Percentiles rank a stretch among this genome's conserved stretches.
These are phyloP conservation scores for Eupristina koningsbergeri DNA, from an alignment of 1,140 invertebrate genomes.

Conservation along the genomic window DNA sequence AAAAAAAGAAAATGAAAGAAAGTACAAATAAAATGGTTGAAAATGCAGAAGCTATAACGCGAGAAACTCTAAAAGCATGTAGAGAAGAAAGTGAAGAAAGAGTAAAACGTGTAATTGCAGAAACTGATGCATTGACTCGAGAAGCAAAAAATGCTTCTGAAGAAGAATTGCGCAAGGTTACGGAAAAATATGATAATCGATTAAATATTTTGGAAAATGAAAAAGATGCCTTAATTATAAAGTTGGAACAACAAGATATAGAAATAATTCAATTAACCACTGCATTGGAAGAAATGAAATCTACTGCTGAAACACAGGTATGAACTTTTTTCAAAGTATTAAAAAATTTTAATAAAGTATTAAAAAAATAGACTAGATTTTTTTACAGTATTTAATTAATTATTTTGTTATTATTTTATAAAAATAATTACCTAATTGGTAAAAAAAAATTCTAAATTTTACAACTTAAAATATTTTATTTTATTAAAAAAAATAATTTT, in stretches of 20 bases:
- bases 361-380: no score
- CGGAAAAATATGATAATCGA: conserved; percentile 60
- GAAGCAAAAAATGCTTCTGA: conserved; percentile 59
- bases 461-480: background rate
- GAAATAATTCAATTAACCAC: conserved; percentile 61
- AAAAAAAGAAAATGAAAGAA: conserved; percentile 59
- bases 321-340: background rate
- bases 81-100: conserved; percentile 64
- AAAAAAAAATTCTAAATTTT: background rate
- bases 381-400: background rate
- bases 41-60: conserved; percentile 64
- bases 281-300: conserved; percentile 64
- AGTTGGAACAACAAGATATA: conserved; percentile 60
- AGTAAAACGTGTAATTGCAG: conserved; percentile 62
- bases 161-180: conserved; percentile 60
- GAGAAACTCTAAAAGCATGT: conserved; percentile 65
- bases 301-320: conserved; percentile 67
- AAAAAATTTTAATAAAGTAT: no score
- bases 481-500: no score
- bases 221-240: conserved; percentile 57
- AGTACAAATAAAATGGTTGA: conserved; percentile 63
- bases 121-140: conserved; percentile 63
- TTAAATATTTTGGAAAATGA: conserved; percentile 61
- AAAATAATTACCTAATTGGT: background rate
- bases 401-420: background rate